Base-by-base conservation (phyloP, 1,140 invertebrate genomes). In the Homalodisca vitripennis region DNA sequence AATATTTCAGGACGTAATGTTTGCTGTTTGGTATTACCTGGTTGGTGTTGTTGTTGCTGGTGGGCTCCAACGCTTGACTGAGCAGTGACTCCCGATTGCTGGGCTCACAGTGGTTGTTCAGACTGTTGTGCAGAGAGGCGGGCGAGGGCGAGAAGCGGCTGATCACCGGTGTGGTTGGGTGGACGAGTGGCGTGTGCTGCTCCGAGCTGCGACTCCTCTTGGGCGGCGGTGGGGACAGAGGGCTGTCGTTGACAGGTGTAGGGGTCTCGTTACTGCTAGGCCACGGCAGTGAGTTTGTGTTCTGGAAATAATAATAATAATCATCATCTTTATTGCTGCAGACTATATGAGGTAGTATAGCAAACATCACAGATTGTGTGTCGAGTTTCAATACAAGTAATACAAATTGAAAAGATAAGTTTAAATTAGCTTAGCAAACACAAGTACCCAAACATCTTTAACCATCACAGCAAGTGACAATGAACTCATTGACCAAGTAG, bases 41-140 rank as follows among this genome's bases (percentile, higher is more conserved):
- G 26, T 63, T 69, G 22, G 31, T 66, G n/a, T 69, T 69, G 62
- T 66, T 69, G n/a, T n/a, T 10, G 30, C 67, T 26, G 31, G 26
- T 22, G 63, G 63, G 46, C 78, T 92, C 90, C 20, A 92, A 79
- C 1, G 89, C 89, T 75, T 92, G 90, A 17, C 89, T 86, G 46
- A 92, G 81, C 22, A 92, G 80, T 0, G 88, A 88, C 74, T 89
- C 87, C 64, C 84, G 79, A 62, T 80, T 69, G 30, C 48, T 67
- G 6, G 55, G 55, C 14, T 22, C 12, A 26, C 13, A 13, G n/a
- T 60, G 55, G 27, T 26, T 60, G 26, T 24, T 24, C 6, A 27
- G 22, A 26, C 27, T 60, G 55, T 60, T 60, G 55, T 13, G 14
- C 14, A 60, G 55, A 20, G 73, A 69, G 1, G 71, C 66, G 30